Evolutionary conservation across 37 sponge, comb jelly and placozoan genomes (phyloP).

Genomic region (Halichondria panicea): DNA sequence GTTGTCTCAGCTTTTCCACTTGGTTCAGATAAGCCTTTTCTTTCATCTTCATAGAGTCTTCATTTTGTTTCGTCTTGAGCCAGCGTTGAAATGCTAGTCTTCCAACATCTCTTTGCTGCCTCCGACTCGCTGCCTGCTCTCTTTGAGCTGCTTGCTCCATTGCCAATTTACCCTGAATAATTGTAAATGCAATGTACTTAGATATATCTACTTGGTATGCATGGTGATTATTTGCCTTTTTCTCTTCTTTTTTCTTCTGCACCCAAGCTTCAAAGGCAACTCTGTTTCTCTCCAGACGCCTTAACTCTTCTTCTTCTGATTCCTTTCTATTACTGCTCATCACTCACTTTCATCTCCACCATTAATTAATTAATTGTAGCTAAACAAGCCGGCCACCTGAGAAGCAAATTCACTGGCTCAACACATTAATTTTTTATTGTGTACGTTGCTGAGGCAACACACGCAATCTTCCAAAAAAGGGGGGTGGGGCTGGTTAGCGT

Average conservation of each 20-base stretch:
- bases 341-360: too few species aligned
- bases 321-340: too few species aligned
- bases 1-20: slow-evolving; percentile 2
- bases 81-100: slow-evolving; percentile 15
- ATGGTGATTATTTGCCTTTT: slow-evolving; percentile 18
- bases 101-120: not conserved
- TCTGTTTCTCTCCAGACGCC: slow-evolving; percentile 31
- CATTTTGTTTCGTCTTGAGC: slow-evolving; percentile 19
- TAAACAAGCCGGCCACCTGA: too few species aligned
- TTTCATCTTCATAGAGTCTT: slow-evolving; percentile 27
- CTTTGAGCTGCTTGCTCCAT: not conserved
- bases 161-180: not conserved
- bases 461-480: not conserved
- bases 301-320: slow-evolving; percentile 12
- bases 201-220: not conserved
- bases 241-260: slow-evolving; percentile 61
- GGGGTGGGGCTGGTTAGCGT: slow-evolving; percentile 12
- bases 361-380: too few species aligned
- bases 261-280: slow-evolving; percentile 70
- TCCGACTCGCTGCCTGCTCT: not conserved
- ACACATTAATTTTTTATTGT: too few species aligned
- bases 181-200: not conserved
- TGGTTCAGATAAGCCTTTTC: slow-evolving; percentile 13
- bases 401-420: too few species aligned
- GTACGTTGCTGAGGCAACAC: too few species aligned